These are phyloP conservation scores for Drosophila tripunctata DNA, from an alignment of 2,888 invertebrate genomes.

Conservation along the genomic window DNA sequence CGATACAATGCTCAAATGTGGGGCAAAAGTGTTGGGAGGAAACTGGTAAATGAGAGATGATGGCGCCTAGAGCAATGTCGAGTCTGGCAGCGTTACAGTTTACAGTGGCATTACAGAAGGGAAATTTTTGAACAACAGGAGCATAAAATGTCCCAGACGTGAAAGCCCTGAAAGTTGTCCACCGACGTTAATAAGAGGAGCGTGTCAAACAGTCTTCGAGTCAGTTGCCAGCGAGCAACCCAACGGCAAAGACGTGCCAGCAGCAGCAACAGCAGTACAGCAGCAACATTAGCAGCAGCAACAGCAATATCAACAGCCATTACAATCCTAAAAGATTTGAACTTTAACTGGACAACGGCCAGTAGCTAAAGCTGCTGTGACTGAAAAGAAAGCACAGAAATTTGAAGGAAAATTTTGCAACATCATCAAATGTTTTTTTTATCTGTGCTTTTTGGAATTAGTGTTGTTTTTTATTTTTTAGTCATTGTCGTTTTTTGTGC, in stretches of 20 bases:
- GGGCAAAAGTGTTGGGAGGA: too few relatives aligned
- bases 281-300: slow-evolving; percentile 15
- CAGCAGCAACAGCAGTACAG: slow-evolving; percentile 33
- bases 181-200: slow-evolving; percentile 52
- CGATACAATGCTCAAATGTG: too few relatives aligned
- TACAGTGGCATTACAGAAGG: slow-evolving; percentile 35
- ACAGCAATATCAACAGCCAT: slow-evolving; percentile 13
- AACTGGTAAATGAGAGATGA: background rate
- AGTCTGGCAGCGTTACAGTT: background rate
- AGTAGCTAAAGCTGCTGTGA: slow-evolving; percentile 1
- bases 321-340: background rate
- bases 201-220: slow-evolving; percentile 11
- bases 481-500: background rate
- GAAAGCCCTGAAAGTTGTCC: background rate
- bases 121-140: slow-evolving; percentile 42
- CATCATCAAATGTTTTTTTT: slow-evolving; percentile 19
- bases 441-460: too few relatives aligned
- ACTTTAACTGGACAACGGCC: slow-evolving; percentile 27
- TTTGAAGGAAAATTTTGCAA: background rate
- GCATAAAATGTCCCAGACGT: slow-evolving; percentile 29
- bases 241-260: slow-evolving; percentile 42
- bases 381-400: background rate
- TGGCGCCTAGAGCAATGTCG: background rate
- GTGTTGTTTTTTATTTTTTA: slow-evolving; percentile 7
- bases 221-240: slow-evolving; percentile 68